Base-by-base conservation (phyloP, 2,888 invertebrate genomes). In the Aleiodes testaceus region DNA sequence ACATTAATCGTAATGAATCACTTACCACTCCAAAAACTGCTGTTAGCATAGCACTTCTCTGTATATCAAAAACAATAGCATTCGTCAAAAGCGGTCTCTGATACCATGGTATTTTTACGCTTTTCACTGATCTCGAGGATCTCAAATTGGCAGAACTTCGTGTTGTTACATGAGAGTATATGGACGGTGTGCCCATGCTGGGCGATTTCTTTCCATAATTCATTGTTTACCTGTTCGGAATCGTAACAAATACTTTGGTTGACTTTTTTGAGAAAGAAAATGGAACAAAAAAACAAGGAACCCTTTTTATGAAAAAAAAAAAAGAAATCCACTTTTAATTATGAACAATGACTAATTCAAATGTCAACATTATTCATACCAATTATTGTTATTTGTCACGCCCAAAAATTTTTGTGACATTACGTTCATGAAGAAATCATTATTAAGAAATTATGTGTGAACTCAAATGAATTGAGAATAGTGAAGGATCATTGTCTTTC, bases 111-210 rank as follows among this genome's bases (percentile, higher is more conserved):
- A 93, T 91, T 81, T 92, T 91, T 0, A 96, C 88, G 0, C 95
- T 95, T 70, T 92, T 91, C 12, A 94, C 90, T 0, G 96, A 96
- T 77, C 95, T 92, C 0, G 94, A 92, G 0, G 95, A 94, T 73
- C 93, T 91, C 9, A 96, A 89, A 87, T 96, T 95, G 53, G 95
- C 94, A 73, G 94, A 94, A 66, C 95, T 95, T 78, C 95, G 85
- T 1, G 87, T 85, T 0, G 96, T 96, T 70, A 95, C 93, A 87
- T 96, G 95, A 0, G 96, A 96, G 85, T 96, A 96, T 52, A 96
- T 93, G 0, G 96, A 96, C 9, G 95, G 95, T 78, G 96, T 95
- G 59, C 96, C 96, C 79, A 95, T 93, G 69, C 95, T 94, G 3
- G 95, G 95, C 26, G 95, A 93, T 88, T 95, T 95, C 81, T 94